Base-by-base conservation (phyloP, 1,140 invertebrate species). In the Achroia grisella region DNA sequence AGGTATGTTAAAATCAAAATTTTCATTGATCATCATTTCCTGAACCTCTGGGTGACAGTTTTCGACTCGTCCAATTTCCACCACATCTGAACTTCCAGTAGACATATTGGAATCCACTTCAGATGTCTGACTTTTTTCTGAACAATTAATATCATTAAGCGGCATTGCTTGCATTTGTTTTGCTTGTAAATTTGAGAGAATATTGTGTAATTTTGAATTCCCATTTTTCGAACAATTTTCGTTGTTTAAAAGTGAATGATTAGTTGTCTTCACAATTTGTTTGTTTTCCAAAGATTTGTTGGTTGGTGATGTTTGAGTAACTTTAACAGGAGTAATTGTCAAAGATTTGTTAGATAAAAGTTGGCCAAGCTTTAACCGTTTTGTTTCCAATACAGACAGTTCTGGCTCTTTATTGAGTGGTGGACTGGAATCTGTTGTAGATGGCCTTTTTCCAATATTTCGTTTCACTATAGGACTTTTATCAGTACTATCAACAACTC, bases 221-320 rank as follows among this genome's bases (percentile, higher is more conserved):
- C 81, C 83, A 74, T 86, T 86, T 51, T 87, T 86, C 12, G 81
- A 73, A 56, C 77, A 80, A 41, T 80, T 85, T 47, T 85, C 81
- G 51, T 81, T 85, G 54, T 81, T 82, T 15, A 82, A 48, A 6
- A 80, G 36, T 17, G 69, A 54, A 61, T 82, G 78, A 57, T 82
- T 79, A 1, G 66, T 46, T 30, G 46, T 52, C 49, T 65, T 74
- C 13, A 27, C 46, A 11, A 44, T 62, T 42, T 70, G 72, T 63
- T 72, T 75, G 13, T 52, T 58, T 40, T 75, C 73, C 40, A 68
- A 29, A 34, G 48, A 52, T 67, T 76, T 36, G 62, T 56, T 11
- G 62, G 51, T 45, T 65, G 61, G 51, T 36, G 69, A 46, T 11
- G 51, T 11, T 57, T 71, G 35, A 37, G 10, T 81, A 30, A 62